Conservation (phyloP, 2,888 invertebrate species). For the Eupithecia vulgata region DNA sequence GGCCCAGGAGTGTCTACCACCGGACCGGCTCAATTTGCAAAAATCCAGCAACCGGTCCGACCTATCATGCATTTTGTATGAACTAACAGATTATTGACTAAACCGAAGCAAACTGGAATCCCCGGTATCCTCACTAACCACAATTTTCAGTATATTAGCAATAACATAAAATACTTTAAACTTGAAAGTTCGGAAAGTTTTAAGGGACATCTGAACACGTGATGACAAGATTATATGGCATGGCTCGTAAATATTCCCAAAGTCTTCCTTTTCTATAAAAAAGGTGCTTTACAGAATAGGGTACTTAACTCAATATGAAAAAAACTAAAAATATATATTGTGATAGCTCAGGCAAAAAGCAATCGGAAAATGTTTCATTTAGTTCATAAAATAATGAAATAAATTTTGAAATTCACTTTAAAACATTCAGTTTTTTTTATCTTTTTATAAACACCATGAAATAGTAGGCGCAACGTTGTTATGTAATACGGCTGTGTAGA, state of each 20-base stretch:
- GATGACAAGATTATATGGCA: not conserved
- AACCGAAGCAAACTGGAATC: conserved; percentile 15
- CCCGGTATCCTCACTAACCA: not conserved
- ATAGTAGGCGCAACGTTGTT: too few relatives aligned
- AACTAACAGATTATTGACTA: conserved; percentile 38
- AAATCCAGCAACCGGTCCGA: conserved; percentile 17
- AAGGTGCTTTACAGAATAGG: not conserved
- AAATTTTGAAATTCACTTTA: too few relatives aligned
- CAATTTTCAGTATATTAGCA: not conserved
- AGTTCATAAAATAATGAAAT: too few relatives aligned
- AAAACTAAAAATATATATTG: too few relatives aligned
- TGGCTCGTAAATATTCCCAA: not conserved
- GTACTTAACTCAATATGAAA: too few relatives aligned
- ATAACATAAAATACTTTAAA: not conserved
- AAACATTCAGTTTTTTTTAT: too few relatives aligned
- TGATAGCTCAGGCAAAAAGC: too few relatives aligned
- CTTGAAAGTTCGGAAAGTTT: not conserved
- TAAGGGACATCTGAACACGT: not conserved
- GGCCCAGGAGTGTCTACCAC: not conserved
- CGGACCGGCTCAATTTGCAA: conserved; percentile 21
- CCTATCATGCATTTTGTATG: conserved; percentile 35
- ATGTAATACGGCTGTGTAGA: too few relatives aligned
- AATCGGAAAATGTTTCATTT: too few relatives aligned
- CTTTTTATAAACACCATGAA: too few relatives aligned
- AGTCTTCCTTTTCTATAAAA: not conserved